Conservation (phyloP, 2,113 vertebrate species). For the Glaucidium brasilianum region DNA sequence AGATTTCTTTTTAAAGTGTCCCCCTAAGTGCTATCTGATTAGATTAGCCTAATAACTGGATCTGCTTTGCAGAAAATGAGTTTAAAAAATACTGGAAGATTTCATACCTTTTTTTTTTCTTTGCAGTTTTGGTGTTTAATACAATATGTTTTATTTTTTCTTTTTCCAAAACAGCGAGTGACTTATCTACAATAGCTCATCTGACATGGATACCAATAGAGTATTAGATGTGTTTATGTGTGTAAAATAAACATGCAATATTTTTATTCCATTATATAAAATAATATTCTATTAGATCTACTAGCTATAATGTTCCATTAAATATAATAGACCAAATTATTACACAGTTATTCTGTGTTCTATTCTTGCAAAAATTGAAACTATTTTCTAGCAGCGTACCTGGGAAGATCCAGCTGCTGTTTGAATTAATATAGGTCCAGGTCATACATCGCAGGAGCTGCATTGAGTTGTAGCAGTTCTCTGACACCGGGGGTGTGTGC, state of each 20-base stretch:
- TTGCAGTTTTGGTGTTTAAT: neutral
- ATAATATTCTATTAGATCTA: neutral
- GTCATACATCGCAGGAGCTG: neutral
- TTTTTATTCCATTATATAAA: neutral
- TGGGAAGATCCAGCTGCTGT: neutral
- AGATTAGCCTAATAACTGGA: neutral
- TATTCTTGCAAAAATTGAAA: neutral
- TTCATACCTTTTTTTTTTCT: neutral
- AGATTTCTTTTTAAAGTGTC: neutral
- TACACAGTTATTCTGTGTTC: neutral
- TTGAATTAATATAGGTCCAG: accelerated
- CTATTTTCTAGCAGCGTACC: neutral
- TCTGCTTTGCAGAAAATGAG: neutral
- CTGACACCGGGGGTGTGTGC: accelerated
- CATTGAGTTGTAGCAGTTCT: neutral
- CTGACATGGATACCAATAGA: neutral
- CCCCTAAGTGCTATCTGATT: neutral
- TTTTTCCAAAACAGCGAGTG: neutral
- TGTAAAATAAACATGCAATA: neutral
- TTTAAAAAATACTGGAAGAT: neutral
- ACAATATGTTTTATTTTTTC: neutral
- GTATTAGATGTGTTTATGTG: neutral
- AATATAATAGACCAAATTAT: neutral
- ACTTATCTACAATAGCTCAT: neutral
- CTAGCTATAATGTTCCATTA: neutral